A percentile compares a stretch with the other conserved stretches of the same genome.
Evolutionary conservation across 2,113 vertebrate genomes (phyloP).

Genomic region (Clarias batrachus): DNA sequence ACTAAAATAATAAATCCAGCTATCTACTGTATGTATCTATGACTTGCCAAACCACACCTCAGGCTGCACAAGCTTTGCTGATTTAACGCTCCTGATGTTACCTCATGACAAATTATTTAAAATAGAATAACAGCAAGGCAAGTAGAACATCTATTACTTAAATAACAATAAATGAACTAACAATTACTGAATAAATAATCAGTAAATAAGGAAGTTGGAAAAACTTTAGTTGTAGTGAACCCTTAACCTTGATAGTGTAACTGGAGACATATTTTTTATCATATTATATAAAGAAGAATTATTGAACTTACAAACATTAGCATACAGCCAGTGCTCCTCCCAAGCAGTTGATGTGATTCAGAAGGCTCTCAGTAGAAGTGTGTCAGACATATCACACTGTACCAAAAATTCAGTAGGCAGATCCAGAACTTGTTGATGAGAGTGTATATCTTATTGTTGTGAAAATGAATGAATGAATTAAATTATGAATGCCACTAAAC

Average conservation of each 20-base stretch:
- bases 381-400: background rate
- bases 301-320: too few relatives aligned
- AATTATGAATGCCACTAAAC: background rate
- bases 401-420: background rate
- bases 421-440: background rate
- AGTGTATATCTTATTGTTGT: background rate
- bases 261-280: too few relatives aligned
- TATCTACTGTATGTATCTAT: background rate
- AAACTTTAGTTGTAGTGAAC: too few relatives aligned
- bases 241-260: too few relatives aligned
- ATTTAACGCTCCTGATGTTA: background rate
- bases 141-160: background rate
- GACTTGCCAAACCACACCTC: background rate
- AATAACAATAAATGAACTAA: too few relatives aligned
- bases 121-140: background rate
- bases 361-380: background rate
- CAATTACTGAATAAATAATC: background rate
- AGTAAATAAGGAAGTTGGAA: background rate
- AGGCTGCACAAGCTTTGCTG: background rate
- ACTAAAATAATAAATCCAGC: background rate
- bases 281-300: too few relatives aligned
- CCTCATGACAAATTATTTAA: background rate
- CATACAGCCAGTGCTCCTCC: background rate
- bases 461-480: background rate
- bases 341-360: background rate